Evolutionary conservation across 1,140 invertebrate species (phyloP), one percentile per base, ranked within the genome.

Genomic region (Monochamus saltuarius): DNA sequence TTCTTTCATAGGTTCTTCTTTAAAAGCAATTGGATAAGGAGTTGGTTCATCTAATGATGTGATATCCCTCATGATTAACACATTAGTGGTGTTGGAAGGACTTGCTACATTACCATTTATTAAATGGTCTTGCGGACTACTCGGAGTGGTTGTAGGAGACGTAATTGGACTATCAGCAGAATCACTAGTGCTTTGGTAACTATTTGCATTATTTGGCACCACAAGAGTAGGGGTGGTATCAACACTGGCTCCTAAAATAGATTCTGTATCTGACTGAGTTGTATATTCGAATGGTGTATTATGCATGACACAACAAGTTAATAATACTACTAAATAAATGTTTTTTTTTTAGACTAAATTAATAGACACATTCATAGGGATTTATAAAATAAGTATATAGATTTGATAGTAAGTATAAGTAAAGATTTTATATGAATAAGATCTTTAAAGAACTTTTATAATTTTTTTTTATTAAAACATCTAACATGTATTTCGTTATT

Each of bases 1-100:
- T 56, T 78, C 76, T 52, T 78, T 66, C n/a, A 75, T 67, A 4
- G 76, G 77, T 64, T 80, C 78, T 64, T 77, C 75, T 65, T 80
- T 80, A 60, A 80, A 79, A 36, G 72, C 66, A 42, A 78, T 74
- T 8, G 64, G 57, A 50, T 72, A 78, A 11, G 67, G 47, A 42
- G 34, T 42, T 10, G 72, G 59, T 22, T 73, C 73, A 9, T 77
- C 74, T 19, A 75, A 64, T 6, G 58, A 40, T 2, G 64, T 56
- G 8, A 77, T 65, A 22, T 75, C 75, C 35, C 71, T 66, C 67
- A 78, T 70, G 13, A 76, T 75, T 35, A 77, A 53, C 11, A 78
- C 71, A 38, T 67, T 72, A 19, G 70, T 61, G 47, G 68, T 68
- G 35, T 40, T 51, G 13, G 66, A 66, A 7, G 73, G 72, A 62